Percentiles rank a stretch among this genome's conserved stretches.
Evolutionary conservation across 2,797 vertebrate genomes (phyloP).

Genomic region (Sciurus carolinensis): DNA sequence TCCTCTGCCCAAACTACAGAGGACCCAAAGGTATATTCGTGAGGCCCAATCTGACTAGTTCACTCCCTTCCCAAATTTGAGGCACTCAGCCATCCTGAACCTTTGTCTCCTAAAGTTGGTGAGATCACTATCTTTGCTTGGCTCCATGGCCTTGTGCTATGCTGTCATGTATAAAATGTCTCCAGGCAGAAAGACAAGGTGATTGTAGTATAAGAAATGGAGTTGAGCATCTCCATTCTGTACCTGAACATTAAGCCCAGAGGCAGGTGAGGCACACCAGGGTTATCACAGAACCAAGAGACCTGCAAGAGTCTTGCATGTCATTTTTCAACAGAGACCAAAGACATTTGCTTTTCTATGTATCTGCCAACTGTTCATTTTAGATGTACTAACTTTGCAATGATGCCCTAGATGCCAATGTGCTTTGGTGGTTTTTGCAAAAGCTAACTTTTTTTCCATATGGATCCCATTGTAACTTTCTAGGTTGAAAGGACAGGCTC

Average conservation of each 20-base stretch:
- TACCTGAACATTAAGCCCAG: background rate
- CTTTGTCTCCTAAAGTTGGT: background rate
- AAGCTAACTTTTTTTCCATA: conserved; percentile 1
- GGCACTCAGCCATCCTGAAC: background rate
- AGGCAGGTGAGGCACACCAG: conserved; percentile 5
- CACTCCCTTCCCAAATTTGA: background rate
- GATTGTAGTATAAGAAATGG: background rate
- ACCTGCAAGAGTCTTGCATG: background rate
- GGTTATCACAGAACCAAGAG: conserved; percentile 31
- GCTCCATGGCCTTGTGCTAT: background rate
- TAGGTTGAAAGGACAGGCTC: conserved; percentile 29
- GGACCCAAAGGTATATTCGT: background rate
- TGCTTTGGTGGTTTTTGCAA: background rate
- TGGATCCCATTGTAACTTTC: conserved; percentile 45
- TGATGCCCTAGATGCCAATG: background rate
- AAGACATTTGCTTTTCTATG: background rate
- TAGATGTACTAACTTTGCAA: background rate
- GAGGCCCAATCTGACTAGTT: background rate
- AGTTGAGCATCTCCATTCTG: background rate
- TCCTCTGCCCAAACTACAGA: conserved; percentile 23
- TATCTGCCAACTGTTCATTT: background rate
- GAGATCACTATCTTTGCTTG: background rate
- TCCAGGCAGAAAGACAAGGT: background rate
- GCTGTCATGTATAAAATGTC: background rate
- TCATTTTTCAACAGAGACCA: background rate